Evolutionary conservation across 2,888 invertebrate species (phyloP).

Genomic region (Drosophila neotestacea): DNA sequence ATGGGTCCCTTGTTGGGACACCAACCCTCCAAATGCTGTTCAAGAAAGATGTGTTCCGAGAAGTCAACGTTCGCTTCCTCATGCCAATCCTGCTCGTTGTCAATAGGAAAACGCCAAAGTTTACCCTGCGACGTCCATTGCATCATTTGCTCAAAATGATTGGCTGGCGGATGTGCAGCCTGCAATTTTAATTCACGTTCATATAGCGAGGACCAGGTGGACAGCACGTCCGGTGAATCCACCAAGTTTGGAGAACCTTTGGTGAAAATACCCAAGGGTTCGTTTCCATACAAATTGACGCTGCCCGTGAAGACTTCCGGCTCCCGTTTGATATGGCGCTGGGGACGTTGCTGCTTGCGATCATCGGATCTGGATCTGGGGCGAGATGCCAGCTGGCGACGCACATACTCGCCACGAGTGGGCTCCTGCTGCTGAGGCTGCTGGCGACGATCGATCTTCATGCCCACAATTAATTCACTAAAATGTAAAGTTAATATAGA

Average conservation of each 20-base stretch:
- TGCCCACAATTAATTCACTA: conserved; percentile 91
- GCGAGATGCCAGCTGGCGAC: conserved; percentile 78
- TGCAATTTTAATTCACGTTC: conserved; percentile 89
- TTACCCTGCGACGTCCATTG: conserved; percentile 97
- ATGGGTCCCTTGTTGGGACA: conserved; percentile 96
- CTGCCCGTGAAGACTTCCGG: conserved; percentile 83
- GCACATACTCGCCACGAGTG: conserved; percentile 85
- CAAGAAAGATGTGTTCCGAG: conserved; percentile 97
- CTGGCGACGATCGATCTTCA: conserved; percentile 89
- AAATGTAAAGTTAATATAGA: conserved; percentile 45
- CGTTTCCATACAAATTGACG: conserved; percentile 88
- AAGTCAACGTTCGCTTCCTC: conserved; percentile 91
- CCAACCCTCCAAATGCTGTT: conserved; percentile 93
- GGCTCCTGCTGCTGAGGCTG: conserved; percentile 56
- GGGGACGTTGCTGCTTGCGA: conserved; percentile 44
- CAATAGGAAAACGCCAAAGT: conserved; percentile 98
- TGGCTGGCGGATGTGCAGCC: conserved; percentile 91
- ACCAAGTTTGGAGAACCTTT: conserved; percentile 41
- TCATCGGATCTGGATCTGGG: conserved; percentile 28
- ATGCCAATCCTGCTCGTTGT: conserved; percentile 95
- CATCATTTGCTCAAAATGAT: conserved; percentile 97
- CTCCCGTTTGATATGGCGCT: conserved; percentile 65
- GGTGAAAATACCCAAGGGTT: conserved; percentile 89
- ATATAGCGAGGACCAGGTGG: conserved; percentile 90
- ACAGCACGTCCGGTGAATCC: conserved; percentile 84